Evolutionary conservation across 2,797 vertebrate species (phyloP).

Genomic region (Semaprochilodus insignis): DNA sequence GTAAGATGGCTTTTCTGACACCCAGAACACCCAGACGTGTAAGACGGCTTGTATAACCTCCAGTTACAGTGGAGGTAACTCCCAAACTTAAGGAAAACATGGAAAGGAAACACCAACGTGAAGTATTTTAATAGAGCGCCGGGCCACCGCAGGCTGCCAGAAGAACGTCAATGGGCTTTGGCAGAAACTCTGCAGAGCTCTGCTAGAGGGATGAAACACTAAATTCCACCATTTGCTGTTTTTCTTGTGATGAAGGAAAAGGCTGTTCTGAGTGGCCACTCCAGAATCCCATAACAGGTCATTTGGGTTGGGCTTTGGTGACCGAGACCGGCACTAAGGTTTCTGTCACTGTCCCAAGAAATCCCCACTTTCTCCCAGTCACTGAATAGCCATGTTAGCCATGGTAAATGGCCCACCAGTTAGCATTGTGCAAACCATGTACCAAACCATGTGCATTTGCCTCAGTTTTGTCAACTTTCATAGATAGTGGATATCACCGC

Average conservation of each 20-base stretch:
- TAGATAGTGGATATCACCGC: no score
- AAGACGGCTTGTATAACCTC: slow-evolving; percentile 26
- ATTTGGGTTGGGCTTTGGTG: slow-evolving; percentile 25
- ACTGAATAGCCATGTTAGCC: neutral
- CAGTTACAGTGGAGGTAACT: slow-evolving; percentile 38
- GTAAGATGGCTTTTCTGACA: slow-evolving; percentile 20
- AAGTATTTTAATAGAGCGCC: slow-evolving; percentile 48
- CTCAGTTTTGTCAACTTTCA: no score
- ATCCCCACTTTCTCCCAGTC: neutral
- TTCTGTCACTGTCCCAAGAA: slow-evolving; percentile 24
- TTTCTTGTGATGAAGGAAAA: slow-evolving; percentile 9
- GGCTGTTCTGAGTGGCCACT: slow-evolving; percentile 9
- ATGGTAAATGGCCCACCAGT: neutral
- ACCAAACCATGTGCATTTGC: neutral
- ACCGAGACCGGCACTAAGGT: slow-evolving; percentile 17
- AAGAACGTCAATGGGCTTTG: slow-evolving; percentile 29
- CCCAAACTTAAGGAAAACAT: slow-evolving; percentile 39
- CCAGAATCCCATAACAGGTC: slow-evolving; percentile 17
- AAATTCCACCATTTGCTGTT: slow-evolving; percentile 28
- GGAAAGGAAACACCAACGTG: slow-evolving; percentile 49
- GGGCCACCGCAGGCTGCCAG: slow-evolving; percentile 28
- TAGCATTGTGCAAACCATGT: neutral
- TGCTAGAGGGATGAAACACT: slow-evolving; percentile 38
- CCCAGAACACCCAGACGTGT: slow-evolving; percentile 27
- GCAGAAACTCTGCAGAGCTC: slow-evolving; percentile 6